Evolutionary conservation across 2,888 invertebrate species (phyloP), one percentile per base, ranked within the genome.

Genomic region (Alentia gelatinosa): DNA sequence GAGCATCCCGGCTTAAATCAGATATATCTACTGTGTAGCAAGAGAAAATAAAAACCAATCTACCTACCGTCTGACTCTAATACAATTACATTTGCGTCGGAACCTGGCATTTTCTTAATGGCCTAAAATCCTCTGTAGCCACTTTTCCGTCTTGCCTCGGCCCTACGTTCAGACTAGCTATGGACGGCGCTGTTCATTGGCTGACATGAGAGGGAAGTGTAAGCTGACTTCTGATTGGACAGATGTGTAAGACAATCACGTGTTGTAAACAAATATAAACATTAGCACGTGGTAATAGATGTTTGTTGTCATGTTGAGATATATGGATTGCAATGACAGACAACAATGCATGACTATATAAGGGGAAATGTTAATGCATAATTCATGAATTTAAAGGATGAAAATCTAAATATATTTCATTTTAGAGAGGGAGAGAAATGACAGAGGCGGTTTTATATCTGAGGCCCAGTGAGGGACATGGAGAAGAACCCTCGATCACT

Each of bases 1-100:
- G 39, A 37, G 5, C 9, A 3, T 74, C 26, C 33, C n/a, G 9
- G 9, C 39, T 35, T 3, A 12, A 79, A 1, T 3, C 79, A 7
- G 35, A 33, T 23, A 37, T 12, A 33, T 37, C 37, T 39, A 1
- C 37, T 79, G 35, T 19, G n/a, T n/a, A n/a, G n/a, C 7, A 19
- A 15, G 12, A 37, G 23, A 35, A 7, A 5, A 19, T 37, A 79
- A 79, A 23, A 79, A 79, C 5, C 35, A 0, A 39, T 79, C 12
- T 79, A 79, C 79, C 15, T 79, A 79, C 79, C 79, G 26, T 79
- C 79, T 79, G 79, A 79, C 19, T 79, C 79, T 35, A 79, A 23
- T 35, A 79, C 26, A 19, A 79, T 79, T 26, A 79, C 37, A 79
- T 79, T 79, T 19, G 35, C 79, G 79, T 79, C 37, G 15, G 39